These are phyloP conservation scores for Helarctos malayanus DNA, from an alignment of 2,797 vertebrate genomes.

Conservation along the genomic window DNA sequence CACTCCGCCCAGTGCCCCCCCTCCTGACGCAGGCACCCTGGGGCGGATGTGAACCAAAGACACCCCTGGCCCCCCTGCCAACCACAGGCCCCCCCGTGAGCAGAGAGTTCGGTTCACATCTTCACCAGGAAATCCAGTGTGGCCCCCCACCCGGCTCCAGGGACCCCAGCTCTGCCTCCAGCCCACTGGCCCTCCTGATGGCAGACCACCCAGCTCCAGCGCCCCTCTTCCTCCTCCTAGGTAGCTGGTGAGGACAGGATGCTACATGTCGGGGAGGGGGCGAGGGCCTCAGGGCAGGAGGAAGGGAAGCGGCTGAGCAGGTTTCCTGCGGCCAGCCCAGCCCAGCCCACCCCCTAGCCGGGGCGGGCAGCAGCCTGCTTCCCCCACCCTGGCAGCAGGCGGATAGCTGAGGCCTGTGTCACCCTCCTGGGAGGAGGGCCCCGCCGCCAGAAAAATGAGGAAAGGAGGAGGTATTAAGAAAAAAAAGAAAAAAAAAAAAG, in stretches of 20 bases:
- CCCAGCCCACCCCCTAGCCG: slow-evolving; percentile 44
- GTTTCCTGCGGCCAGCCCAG: slow-evolving; percentile 62
- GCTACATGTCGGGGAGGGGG: slow-evolving; percentile 20
- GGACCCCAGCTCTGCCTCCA: neutral
- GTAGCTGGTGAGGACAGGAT: slow-evolving; percentile 11
- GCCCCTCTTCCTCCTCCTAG: neutral
- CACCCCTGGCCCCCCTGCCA: slow-evolving; percentile 18
- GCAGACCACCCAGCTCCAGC: slow-evolving; percentile 60
- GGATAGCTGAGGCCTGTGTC: slow-evolving; percentile 79
- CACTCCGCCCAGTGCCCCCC: slow-evolving; percentile 46
- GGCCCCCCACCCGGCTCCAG: neutral
- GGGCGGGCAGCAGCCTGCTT: slow-evolving; percentile 86
- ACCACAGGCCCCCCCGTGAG: neutral
- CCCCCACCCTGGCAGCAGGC: slow-evolving; percentile 85
- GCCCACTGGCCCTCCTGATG: neutral
- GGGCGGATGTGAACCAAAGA: slow-evolving; percentile 66
- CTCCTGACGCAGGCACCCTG: slow-evolving; percentile 59
- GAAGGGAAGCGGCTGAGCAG: slow-evolving; percentile 67
- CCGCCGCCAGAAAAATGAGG: slow-evolving; percentile 65
- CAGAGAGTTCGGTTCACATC: neutral
- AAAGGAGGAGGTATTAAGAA: neutral
- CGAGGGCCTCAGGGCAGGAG: neutral
- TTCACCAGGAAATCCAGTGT: slow-evolving; percentile 84
- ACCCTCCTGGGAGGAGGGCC: slow-evolving; percentile 85
- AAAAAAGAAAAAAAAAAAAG: neutral